Evolutionary conservation across 2,113 vertebrate genomes (phyloP), one percentile per base, ranked within the genome.

Genomic region (Thryonomys swinderianus): DNA sequence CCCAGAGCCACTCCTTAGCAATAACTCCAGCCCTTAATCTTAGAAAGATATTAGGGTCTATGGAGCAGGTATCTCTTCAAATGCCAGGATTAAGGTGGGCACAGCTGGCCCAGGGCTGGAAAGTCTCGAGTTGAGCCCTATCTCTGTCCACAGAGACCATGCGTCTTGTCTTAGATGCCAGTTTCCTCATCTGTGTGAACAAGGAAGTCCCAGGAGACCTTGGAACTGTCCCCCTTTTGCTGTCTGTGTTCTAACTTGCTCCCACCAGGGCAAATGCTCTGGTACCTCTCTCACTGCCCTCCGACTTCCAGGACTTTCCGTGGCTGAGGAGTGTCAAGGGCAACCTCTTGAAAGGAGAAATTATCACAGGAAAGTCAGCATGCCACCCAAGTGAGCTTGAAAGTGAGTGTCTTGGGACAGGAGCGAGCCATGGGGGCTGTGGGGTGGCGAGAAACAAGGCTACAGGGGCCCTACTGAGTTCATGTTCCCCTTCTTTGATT

Each of bases 231-330:
- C 66, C 30, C 23, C 25, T 59, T 76, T 32, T 6, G 55, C 27
- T 84, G 37, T 7, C 16, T 91, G 21, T 91, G 21, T 71, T 84
- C 64, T 57, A 55, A 37, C 45, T 21, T 8, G 12, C 21, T 73
- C 45, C 40, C 62, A 57, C 9, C 6, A 20, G 34, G n/a, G 51
- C 23, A 66, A 93, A 34, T 42, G 25, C 34, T 37, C 0, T 7
- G 0, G 5, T 7, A 9, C 9, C 37, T 51, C 45, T 59, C 48
- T 34, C 0, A 0, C 51, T 7, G 3, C 37, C 34, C 18, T 34
- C 61, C 14, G 25, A 5, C 42, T 79, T 62, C 69, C 45, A 83
- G 74, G 4, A 17, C 51, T 57, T 96, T 93, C 88, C 76, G 80
- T 3, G 82, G 40, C 45, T 73, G 6, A 82, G 85, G 34, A 42